phyloP scores from a whole-genome alignment of 1,140 invertebrate genomes.

The Eufriesea mexicana region DNA sequence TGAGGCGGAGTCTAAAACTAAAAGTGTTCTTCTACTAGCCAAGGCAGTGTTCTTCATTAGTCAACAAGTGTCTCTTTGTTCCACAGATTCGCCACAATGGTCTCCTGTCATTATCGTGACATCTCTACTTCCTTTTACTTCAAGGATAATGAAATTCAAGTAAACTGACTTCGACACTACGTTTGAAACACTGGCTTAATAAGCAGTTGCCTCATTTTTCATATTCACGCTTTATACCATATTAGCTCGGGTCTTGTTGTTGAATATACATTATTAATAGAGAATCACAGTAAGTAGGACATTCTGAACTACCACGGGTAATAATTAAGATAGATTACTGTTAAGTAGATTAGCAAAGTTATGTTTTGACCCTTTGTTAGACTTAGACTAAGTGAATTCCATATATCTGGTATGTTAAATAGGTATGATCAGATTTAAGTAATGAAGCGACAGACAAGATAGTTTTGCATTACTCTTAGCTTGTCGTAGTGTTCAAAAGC shows the following conservation, averaged over 20 bases:
- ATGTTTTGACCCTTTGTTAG: background rate
- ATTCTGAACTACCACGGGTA: background rate
- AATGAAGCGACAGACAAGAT: too few relatives aligned
- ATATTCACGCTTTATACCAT: background rate
- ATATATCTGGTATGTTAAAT: background rate
- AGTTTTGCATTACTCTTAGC: too few relatives aligned
- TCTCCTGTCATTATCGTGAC: constrained; percentile 1
- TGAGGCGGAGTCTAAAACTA: background rate
- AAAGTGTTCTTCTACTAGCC: background rate
- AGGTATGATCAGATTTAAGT: too few relatives aligned
- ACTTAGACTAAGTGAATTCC: background rate
- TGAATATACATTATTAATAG: background rate
- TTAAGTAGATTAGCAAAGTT: background rate
- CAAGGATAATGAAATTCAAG: constrained; percentile 3
- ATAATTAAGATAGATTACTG: background rate
- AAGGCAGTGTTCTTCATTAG: constrained; percentile 1
- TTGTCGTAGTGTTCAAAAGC: too few relatives aligned
- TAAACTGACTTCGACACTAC: background rate
- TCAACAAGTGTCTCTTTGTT: constrained; percentile 27
- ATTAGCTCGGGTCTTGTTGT: too few relatives aligned
- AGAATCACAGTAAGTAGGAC: background rate
- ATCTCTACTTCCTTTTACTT: background rate
- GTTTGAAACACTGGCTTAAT: background rate
- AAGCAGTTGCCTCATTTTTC: background rate
- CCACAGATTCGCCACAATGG: background rate